These are phyloP conservation scores for Aplocera efformata DNA, from an alignment of 2,888 invertebrate genomes.

Conservation along the genomic window DNA sequence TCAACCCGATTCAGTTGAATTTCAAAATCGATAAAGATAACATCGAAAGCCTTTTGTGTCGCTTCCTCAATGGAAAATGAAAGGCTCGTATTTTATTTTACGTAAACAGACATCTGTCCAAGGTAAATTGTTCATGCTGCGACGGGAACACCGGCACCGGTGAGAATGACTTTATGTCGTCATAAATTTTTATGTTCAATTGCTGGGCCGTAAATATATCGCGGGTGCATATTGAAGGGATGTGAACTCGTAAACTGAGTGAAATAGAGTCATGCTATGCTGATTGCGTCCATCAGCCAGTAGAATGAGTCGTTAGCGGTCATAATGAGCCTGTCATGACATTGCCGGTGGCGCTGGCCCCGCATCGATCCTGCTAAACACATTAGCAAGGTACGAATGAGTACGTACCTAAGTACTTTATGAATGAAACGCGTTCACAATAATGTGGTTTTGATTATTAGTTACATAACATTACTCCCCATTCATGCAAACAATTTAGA, in stretches of 20 bases:
- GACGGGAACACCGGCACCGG: constrained; percentile 10
- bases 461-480: constrained; percentile 1
- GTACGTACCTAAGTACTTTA: too few species aligned
- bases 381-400: constrained; percentile 32
- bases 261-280: constrained; percentile 43
- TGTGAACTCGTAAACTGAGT: not conserved
- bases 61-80: constrained; percentile 11
- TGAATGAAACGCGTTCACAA: constrained; percentile 29
- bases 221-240: constrained; percentile 26
- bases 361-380: constrained; percentile 33
- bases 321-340: constrained; percentile 42
- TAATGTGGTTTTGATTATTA: constrained; percentile 15
- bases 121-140: constrained; percentile 17
- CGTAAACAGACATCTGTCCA: constrained; percentile 1
- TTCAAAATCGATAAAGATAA: constrained; percentile 21
- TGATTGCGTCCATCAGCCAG: constrained; percentile 52
- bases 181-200: constrained; percentile 48
- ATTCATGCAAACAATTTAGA: not conserved
- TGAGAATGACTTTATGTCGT: constrained; percentile 43
- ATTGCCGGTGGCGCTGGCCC: constrained; percentile 25
- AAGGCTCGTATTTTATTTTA: constrained; percentile 19
- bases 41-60: constrained; percentile 22
- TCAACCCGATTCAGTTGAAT: constrained; percentile 20
- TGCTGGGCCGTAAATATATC: constrained; percentile 45
- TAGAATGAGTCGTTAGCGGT: constrained; percentile 49